A percentile compares a stretch with the other conserved stretches of the same genome.
These are phyloP conservation scores for Corythornis vintsioides DNA, from an alignment of 2,113 vertebrate genomes.

Conservation along the genomic window DNA sequence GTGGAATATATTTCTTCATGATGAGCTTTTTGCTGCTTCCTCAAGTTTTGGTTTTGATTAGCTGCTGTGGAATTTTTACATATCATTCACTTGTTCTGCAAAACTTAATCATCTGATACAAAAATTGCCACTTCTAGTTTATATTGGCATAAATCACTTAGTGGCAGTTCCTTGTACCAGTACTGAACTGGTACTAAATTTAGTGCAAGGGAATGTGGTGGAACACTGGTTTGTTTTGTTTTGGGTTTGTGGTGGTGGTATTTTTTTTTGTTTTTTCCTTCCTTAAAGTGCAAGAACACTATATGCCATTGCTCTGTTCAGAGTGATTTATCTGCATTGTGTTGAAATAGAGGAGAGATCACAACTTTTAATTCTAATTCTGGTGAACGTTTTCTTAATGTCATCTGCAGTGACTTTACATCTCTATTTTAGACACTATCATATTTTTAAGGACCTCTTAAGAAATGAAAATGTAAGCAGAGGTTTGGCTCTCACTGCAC, in stretches of 20 bases:
- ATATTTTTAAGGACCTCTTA: neutral
- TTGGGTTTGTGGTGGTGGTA: neutral
- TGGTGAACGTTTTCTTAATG: neutral
- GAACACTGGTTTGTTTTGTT: neutral
- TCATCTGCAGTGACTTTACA: neutral
- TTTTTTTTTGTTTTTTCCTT: neutral
- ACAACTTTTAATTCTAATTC: neutral
- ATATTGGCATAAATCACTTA: neutral
- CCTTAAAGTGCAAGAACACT: neutral
- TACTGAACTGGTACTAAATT: neutral
- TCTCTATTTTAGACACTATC: neutral
- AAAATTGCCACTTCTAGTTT: neutral
- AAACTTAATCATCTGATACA: neutral
- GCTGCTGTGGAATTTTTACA: slow-evolving; percentile 19
- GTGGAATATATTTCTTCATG: slow-evolving; percentile 50
- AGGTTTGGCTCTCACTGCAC: neutral
- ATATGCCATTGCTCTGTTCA: neutral
- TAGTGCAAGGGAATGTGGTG: neutral
- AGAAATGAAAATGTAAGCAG: neutral
- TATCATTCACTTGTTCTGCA: neutral
- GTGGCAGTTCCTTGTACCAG: neutral
- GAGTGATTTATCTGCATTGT: neutral
- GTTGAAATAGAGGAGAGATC: neutral
- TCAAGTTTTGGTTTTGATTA: slow-evolving; percentile 31
- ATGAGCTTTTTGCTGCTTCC: slow-evolving; percentile 40